These are phyloP conservation scores for Papilio aristodemus DNA, from an alignment of 1,140 invertebrate genomes.

Conservation along the genomic window DNA sequence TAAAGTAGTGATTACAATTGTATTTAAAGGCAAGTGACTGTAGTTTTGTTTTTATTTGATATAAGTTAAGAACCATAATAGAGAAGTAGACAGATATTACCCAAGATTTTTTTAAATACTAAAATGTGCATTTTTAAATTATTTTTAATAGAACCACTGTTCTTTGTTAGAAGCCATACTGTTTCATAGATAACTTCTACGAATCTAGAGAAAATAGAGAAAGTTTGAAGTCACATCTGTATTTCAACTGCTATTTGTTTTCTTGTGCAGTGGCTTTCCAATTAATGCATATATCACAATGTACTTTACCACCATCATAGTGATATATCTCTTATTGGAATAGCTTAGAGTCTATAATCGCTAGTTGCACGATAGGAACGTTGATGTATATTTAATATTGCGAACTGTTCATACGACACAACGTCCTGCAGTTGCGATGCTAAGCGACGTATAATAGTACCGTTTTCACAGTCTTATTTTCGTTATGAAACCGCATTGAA, in stretches of 20 bases:
- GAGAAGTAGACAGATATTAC: too few species aligned
- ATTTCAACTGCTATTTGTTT: background rate
- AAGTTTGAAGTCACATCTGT: background rate
- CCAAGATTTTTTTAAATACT: too few species aligned
- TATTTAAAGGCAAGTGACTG: background rate
- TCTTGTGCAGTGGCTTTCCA: slow-evolving; percentile 3
- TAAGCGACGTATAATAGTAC: slow-evolving; percentile 49
- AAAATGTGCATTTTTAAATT: too few species aligned
- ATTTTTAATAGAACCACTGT: too few species aligned
- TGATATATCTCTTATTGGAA: background rate
- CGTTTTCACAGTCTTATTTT: slow-evolving; percentile 39
- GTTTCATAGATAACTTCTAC: background rate
- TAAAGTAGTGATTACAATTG: slow-evolving; percentile 16
- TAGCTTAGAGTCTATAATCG: slow-evolving; percentile 28
- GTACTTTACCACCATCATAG: background rate
- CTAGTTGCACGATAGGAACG: slow-evolving; percentile 26
- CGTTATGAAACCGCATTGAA: slow-evolving; percentile 27
- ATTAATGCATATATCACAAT: background rate
- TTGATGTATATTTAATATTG: slow-evolving; percentile 42
- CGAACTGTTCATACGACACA: background rate
- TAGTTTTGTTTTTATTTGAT: background rate
- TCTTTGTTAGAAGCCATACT: too few species aligned
- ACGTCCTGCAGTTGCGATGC: background rate
- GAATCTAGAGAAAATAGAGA: background rate
- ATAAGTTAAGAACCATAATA: too few species aligned